These are phyloP conservation scores for Rhorus exstirpatorius DNA, from an alignment of 2,888 invertebrate species.

Conservation along the genomic window DNA sequence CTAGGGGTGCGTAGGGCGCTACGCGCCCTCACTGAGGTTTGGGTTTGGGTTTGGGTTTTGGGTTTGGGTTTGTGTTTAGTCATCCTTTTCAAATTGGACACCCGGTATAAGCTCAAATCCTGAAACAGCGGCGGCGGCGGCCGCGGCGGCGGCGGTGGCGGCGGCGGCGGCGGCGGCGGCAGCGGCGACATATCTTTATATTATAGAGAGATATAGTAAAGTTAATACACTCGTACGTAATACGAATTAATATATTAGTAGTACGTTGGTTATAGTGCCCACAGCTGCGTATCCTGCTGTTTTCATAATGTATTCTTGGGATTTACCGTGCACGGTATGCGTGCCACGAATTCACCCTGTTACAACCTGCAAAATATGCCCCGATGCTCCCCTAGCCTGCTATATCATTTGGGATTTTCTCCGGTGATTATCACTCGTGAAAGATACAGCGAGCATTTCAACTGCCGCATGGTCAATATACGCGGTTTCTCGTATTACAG, in stretches of 20 bases:
- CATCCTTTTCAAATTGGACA: too few relatives aligned
- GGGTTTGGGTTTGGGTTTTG: too few relatives aligned
- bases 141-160: too few relatives aligned
- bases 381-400: too few relatives aligned
- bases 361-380: constrained; percentile 26
- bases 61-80: too few relatives aligned
- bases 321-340: constrained; percentile 20
- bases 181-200: too few relatives aligned
- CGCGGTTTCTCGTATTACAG: too few relatives aligned
- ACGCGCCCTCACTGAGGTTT: too few relatives aligned
- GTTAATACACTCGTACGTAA: constrained; percentile 4
- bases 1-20: too few relatives aligned
- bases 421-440: constrained; percentile 46
- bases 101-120: too few relatives aligned
- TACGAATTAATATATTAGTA: constrained; percentile 56
- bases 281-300: constrained; percentile 26
- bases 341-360: constrained; percentile 4
- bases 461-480: constrained; percentile 25
- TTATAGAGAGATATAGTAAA: not conserved
- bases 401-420: constrained; percentile 50
- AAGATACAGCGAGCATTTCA: constrained; percentile 33
- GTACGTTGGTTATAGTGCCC: constrained; percentile 21
- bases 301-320: constrained; percentile 41
- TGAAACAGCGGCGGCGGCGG: not conserved
- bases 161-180: too few relatives aligned